These are phyloP conservation scores for Lamellibrachia columna DNA, from an alignment of 2,888 invertebrate genomes.

Conservation along the genomic window DNA sequence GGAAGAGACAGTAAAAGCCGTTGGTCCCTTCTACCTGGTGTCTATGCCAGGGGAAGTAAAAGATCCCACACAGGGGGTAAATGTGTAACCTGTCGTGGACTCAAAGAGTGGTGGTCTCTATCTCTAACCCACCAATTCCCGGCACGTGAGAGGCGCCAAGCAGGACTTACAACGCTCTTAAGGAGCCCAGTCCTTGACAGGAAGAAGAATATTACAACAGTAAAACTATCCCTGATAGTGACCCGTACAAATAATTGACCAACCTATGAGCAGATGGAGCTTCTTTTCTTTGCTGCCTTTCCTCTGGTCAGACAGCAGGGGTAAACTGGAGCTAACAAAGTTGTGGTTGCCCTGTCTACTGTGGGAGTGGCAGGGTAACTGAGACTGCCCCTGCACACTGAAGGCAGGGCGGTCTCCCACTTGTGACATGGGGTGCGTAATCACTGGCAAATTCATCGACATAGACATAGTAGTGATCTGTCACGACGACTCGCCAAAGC, in stretches of 20 bases:
- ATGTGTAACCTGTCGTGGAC: no score
- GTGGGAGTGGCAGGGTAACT: slow-evolving; percentile 1
- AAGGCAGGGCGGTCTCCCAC: neutral
- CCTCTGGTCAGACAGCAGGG: neutral
- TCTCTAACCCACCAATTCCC: no score
- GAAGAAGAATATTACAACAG: no score
- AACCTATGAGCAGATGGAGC: neutral
- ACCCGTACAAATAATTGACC: neutral
- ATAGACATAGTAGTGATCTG: neutral
- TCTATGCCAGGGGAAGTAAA: no score
- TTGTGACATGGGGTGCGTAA: neutral
- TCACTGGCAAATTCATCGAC: neutral
- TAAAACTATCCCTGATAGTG: neutral
- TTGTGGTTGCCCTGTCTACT: neutral
- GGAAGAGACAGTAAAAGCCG: no score
- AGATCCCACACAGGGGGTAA: no score
- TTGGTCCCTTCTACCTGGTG: no score
- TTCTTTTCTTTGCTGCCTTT: neutral
- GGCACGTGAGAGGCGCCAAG: no score
- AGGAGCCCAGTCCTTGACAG: no score
- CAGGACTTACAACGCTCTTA: no score
- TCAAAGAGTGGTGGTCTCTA: no score
- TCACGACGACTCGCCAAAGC: neutral
- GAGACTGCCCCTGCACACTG: neutral
- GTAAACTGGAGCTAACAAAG: neutral